These are phyloP conservation scores for Tachystola acroxantha DNA, from an alignment of 2,888 invertebrate genomes.

Conservation along the genomic window DNA sequence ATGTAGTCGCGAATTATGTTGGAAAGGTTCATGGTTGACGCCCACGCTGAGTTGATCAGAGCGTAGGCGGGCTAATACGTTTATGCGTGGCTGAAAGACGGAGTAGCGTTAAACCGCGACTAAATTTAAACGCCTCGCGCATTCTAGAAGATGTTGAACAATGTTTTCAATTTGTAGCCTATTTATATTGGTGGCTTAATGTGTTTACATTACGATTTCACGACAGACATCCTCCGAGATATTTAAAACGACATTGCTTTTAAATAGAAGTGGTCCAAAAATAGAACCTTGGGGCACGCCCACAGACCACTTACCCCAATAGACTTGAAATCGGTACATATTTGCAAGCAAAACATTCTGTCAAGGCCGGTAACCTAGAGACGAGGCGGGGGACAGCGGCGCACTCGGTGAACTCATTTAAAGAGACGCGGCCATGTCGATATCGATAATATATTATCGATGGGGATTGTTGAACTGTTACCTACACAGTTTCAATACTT, in stretches of 20 bases:
- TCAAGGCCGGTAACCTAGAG: too few species aligned
- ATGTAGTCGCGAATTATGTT: background rate
- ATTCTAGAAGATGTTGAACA: conserved; percentile 16
- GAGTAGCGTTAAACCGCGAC: conserved; percentile 14
- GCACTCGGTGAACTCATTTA: too few species aligned
- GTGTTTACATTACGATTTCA: conserved; percentile 6
- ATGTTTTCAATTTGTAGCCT: conserved; percentile 16
- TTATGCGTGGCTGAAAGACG: conserved; percentile 11
- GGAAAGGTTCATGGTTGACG: background rate
- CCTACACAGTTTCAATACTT: too few species aligned
- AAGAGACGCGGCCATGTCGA: too few species aligned
- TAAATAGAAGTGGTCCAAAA: background rate
- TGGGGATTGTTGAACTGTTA: too few species aligned
- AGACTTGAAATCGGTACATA: too few species aligned
- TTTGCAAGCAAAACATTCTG: too few species aligned
- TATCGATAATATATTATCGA: too few species aligned
- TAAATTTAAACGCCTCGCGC: conserved; percentile 22
- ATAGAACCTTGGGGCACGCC: background rate
- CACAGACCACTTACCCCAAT: too few species aligned
- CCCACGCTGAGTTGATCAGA: conserved; percentile 3
- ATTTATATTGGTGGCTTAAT: conserved; percentile 11
- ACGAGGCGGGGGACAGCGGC: too few species aligned
- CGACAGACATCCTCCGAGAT: background rate
- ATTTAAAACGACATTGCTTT: background rate
- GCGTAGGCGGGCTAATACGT: conserved; percentile 3